phyloP scores from a whole-genome alignment of 2,888 invertebrate genomes.

The Dynastes grantii region DNA sequence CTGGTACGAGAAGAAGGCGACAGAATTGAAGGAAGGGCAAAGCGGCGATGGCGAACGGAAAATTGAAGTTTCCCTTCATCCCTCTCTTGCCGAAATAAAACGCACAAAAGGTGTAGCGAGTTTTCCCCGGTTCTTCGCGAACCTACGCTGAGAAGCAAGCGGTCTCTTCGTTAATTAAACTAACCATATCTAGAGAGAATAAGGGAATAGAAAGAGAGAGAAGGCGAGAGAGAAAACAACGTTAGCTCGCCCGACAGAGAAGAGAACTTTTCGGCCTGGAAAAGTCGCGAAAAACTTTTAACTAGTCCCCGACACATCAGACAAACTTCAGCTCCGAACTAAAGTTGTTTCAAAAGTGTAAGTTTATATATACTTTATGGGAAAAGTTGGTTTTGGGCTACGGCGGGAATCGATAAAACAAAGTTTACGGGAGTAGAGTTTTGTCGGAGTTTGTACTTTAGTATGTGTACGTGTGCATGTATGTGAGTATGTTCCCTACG shows the following conservation, averaged over 20 bases:
- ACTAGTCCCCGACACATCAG: slow-evolving; percentile 65
- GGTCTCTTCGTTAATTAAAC: slow-evolving; percentile 64
- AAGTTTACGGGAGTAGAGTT: slow-evolving; percentile 54
- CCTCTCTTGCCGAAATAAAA: slow-evolving; percentile 57
- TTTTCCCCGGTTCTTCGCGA: slow-evolving; percentile 32
- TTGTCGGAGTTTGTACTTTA: slow-evolving; percentile 42
- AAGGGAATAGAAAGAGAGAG: slow-evolving; percentile 63
- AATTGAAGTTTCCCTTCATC: slow-evolving; percentile 27
- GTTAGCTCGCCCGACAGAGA: slow-evolving; percentile 34
- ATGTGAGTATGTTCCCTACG: slow-evolving; percentile 30
- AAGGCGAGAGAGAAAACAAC: slow-evolving; percentile 61
- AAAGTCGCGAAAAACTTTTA: slow-evolving; percentile 66
- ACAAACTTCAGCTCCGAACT: slow-evolving; percentile 61
- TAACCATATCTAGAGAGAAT: slow-evolving; percentile 56
- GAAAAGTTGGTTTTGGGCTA: slow-evolving; percentile 70
- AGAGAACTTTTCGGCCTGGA: slow-evolving; percentile 48
- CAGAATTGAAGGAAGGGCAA: slow-evolving; percentile 3
- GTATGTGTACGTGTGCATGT: slow-evolving; percentile 29
- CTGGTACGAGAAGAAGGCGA: slow-evolving; percentile 21
- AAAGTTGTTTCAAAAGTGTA: slow-evolving; percentile 72
- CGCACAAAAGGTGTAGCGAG: slow-evolving; percentile 59
- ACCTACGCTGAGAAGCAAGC: slow-evolving; percentile 14
- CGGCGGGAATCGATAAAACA: slow-evolving; percentile 54
- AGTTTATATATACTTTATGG: slow-evolving; percentile 72
- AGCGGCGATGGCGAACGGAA: slow-evolving; percentile 20